Percentiles rank a stretch among this genome's conserved stretches.
Conservation (phyloP, 2,888 invertebrate genomes). For the Mylabris sibirica region DNA sequence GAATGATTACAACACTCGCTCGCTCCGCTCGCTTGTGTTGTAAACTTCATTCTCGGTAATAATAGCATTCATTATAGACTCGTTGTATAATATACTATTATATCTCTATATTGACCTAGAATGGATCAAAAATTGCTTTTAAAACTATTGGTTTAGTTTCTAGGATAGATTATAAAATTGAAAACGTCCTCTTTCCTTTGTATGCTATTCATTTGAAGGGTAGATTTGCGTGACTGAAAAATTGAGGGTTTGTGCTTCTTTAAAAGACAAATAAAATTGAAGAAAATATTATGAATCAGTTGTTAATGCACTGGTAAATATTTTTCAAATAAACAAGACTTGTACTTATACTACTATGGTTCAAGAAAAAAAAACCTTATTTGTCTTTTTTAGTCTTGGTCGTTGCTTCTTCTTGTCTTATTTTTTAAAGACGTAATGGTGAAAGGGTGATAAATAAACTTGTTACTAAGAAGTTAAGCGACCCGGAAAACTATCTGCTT, state of each 20-base stretch:
- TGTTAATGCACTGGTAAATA: slow-evolving; percentile 2
- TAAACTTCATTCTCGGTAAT: no score
- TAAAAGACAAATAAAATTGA: slow-evolving; percentile 32
- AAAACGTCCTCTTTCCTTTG: slow-evolving; percentile 25
- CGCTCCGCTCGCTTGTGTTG: no score
- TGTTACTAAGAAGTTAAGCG: slow-evolving; percentile 17
- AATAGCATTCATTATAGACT: no score
- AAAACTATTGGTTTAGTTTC: slow-evolving; percentile 12
- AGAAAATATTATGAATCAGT: slow-evolving; percentile 37
- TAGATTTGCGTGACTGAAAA: slow-evolving; percentile 37
- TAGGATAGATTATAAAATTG: slow-evolving; percentile 20
- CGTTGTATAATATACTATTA: no score
- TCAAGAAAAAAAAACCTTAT: not conserved
- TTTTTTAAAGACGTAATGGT: not conserved
- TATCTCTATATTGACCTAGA: not conserved
- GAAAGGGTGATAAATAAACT: slow-evolving; percentile 22
- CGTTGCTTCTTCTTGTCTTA: not conserved
- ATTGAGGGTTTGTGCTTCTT: slow-evolving; percentile 23
- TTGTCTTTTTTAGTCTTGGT: not conserved
- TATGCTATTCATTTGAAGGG: slow-evolving; percentile 32
- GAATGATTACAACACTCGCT: no score
- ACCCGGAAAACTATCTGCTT: slow-evolving; percentile 21
- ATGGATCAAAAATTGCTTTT: not conserved
- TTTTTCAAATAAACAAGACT: not conserved
- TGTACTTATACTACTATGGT: not conserved